A percentile compares a stretch with the other conserved stretches of the same genome.
phyloP scores from a whole-genome alignment of 2,797 vertebrate genomes.

The Borostomias antarcticus region DNA sequence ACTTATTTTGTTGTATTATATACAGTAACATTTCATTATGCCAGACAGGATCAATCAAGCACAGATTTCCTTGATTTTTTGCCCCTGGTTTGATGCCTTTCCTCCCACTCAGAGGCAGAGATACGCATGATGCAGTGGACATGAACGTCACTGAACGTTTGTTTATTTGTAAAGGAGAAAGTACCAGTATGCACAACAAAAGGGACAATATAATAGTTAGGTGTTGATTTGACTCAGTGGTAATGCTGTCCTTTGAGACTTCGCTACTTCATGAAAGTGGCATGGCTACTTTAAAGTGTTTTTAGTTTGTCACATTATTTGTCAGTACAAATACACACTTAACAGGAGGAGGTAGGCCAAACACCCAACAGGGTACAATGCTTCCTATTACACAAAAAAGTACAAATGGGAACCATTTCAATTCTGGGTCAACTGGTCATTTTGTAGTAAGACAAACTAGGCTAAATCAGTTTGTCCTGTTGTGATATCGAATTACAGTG shows the following conservation, averaged over 20 bases:
- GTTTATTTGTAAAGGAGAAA: not conserved
- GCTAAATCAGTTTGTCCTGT: not conserved
- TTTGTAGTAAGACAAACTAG: too few species aligned
- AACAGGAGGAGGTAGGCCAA: not conserved
- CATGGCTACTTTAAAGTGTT: not conserved
- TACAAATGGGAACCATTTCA: not conserved
- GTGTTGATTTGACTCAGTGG: not conserved
- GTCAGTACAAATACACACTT: constrained; percentile 34
- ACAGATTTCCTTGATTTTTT: not conserved
- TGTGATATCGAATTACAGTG: not conserved
- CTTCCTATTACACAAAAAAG: constrained; percentile 3
- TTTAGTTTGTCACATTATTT: constrained; percentile 34
- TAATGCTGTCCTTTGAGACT: not conserved
- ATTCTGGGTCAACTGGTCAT: not conserved
- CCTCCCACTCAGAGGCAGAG: too few species aligned
- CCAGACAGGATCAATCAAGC: not conserved
- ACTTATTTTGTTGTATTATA: too few species aligned
- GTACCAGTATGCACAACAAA: not conserved
- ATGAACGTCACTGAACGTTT: not conserved
- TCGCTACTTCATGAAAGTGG: not conserved
- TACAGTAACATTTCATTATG: not conserved
- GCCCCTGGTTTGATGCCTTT: too few species aligned
- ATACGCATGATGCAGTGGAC: not conserved
- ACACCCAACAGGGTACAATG: constrained; percentile 25
- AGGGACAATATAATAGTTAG: not conserved